Conservation (phyloP, 2,113 vertebrate genomes). For the Ceyx cyanopectus region DNA sequence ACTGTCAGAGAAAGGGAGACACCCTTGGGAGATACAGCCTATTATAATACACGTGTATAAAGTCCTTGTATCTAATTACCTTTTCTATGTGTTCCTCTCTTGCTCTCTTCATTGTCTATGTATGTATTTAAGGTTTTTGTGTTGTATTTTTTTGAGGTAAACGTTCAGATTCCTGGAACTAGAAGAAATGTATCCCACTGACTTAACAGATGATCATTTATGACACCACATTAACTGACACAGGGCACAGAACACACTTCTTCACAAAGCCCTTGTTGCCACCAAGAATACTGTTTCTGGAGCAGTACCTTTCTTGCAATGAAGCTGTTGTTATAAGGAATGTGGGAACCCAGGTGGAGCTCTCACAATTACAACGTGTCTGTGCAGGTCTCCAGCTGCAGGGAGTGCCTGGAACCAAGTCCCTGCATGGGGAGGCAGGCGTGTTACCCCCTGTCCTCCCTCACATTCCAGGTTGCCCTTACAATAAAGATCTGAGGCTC, state of each 20-base stretch:
- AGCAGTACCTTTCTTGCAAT: not conserved
- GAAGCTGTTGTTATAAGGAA: too few relatives aligned
- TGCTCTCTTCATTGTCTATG: not conserved
- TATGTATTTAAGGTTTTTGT: too few relatives aligned
- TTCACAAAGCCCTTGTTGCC: not conserved
- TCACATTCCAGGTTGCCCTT: too few relatives aligned
- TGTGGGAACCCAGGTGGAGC: too few relatives aligned
- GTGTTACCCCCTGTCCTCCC: too few relatives aligned
- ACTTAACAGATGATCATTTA: not conserved
- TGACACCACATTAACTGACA: not conserved
- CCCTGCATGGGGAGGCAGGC: too few relatives aligned
- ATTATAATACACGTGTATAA: not conserved
- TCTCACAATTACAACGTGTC: too few relatives aligned
- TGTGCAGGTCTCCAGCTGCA: too few relatives aligned
- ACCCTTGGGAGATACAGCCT: rapidly evolving
- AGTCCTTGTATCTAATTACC: not conserved
- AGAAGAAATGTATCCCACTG: not conserved
- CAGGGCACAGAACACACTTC: not conserved
- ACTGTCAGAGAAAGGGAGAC: not conserved
- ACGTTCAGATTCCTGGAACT: not conserved
- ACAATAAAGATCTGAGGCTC: too few relatives aligned
- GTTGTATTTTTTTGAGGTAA: not conserved
- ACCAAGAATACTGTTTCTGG: not conserved
- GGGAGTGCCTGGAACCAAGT: too few relatives aligned
- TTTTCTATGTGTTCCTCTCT: not conserved